Conservation (phyloP, 2,797 vertebrate genomes). For the Spea hammondii region DNA sequence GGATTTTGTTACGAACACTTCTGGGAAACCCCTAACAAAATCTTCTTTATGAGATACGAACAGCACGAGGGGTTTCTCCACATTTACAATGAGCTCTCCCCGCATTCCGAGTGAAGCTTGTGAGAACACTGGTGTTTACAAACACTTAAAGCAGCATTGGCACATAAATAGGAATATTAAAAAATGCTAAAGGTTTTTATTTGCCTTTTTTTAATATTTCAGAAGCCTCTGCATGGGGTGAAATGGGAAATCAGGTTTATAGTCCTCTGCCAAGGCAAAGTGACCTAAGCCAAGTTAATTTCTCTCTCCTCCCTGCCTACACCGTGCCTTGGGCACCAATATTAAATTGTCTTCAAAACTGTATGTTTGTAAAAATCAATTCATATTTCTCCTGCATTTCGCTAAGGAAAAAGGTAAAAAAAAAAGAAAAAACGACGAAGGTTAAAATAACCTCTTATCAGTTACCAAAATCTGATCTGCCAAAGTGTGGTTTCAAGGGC, state of each 20-base stretch:
- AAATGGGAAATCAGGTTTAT: not conserved
- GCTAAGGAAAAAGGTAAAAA: not conserved
- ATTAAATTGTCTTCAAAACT: not conserved
- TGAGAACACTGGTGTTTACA: too few relatives aligned
- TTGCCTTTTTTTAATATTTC: not conserved
- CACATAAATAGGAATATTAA: not conserved
- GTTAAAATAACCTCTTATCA: slow-evolving; percentile 22
- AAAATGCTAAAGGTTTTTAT: not conserved
- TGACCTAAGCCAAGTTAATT: not conserved
- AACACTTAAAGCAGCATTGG: too few relatives aligned
- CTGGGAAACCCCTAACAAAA: too few relatives aligned
- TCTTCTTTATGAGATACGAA: too few relatives aligned
- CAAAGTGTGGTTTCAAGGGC: slow-evolving; percentile 50
- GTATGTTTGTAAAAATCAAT: not conserved
- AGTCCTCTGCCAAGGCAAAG: not conserved
- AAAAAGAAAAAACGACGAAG: not conserved
- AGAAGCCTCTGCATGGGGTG: not conserved
- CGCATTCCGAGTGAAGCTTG: too few relatives aligned
- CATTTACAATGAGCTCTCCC: too few relatives aligned
- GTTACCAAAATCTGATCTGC: slow-evolving; percentile 41
- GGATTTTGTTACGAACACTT: too few relatives aligned
- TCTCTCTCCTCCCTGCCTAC: not conserved
- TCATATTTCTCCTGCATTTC: not conserved
- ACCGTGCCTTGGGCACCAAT: not conserved
- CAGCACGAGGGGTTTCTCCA: too few relatives aligned